Base-by-base conservation (phyloP, 64 coral and sea anemone genomes). In the Montipora capricornis region DNA sequence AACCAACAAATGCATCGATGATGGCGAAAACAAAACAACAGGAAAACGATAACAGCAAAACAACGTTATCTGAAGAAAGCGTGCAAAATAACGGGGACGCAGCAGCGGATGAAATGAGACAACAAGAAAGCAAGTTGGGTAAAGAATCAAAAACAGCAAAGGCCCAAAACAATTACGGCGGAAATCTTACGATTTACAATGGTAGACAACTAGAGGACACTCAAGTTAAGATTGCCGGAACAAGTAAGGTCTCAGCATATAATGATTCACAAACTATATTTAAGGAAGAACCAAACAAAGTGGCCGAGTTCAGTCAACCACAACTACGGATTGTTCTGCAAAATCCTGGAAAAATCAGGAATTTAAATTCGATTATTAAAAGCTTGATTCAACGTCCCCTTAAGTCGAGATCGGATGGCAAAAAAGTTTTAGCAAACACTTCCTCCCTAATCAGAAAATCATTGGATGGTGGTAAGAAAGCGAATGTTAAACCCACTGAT, bases 261-360 rank as follows among this genome's bases (percentile, higher is more conserved):
- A 53, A 70, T 29, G 20, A 51, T 49, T n/a, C 51, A 1, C 81
- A 57, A 24, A 83, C 29, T 75, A 20, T 47, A 12, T 22, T 46
- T 74, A 16, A 29, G 14, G 13, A 52, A 44, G 19, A 74, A 5
- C 11, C 58, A 37, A 66, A 73, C 7, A 20, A 8, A 20, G 12
- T 26, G 26, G 47, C 20, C 73, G 77, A 81, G 14, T 81, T 13
- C 11, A 68, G 3, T 71, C 76, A 50, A 2, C 82, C 82, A 6
- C 82, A 86, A 14, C 45, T 86, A 48, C 70, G 66, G 17, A 86
- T 86, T 5, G 50, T 86, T 51, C 50, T 86, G 11, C 53, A 86
- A 71, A 49, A 13, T 50, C 82, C 82, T 49, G 82, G 82, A 11
- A 86, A 71, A 86, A 68, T 86, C 17, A 3, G 62, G 8, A 29